Percentiles rank a stretch among this genome's conserved stretches.
These are phyloP conservation scores for Chaenogobius annularis DNA, from an alignment of 2,113 vertebrate genomes.

Conservation along the genomic window DNA sequence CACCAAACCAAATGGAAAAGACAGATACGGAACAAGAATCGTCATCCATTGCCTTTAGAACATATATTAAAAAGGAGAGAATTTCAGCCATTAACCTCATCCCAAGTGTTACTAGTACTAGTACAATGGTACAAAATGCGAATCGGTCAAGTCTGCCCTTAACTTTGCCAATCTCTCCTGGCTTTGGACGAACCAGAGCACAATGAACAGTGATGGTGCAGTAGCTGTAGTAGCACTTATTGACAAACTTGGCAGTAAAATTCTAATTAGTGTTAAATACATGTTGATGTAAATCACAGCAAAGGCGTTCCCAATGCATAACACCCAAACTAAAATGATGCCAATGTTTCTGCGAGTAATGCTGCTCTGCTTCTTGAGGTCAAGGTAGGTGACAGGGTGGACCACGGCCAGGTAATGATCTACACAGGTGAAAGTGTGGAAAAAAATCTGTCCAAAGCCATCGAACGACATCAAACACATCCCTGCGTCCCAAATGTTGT, in stretches of 20 bases:
- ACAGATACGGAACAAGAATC: fast-evolving
- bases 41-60: fast-evolving
- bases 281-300: fast-evolving
- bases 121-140: constrained; percentile 29
- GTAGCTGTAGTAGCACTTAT: not conserved
- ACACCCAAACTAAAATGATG: constrained; percentile 17
- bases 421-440: constrained; percentile 10
- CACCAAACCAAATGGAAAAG: fast-evolving
- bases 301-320: fast-evolving
- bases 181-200: constrained; percentile 18
- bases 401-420: constrained; percentile 1
- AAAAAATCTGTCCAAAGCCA: not conserved
- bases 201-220: constrained; percentile 27
- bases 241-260: not conserved
- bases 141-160: not conserved
- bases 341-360: constrained; percentile 5
- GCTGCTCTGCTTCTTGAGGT: not conserved
- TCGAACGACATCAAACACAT: not conserved
- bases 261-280: fast-evolving
- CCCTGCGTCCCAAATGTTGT: not conserved
- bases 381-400: not conserved
- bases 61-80: fast-evolving
- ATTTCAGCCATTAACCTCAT: not conserved
- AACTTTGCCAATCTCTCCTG: not conserved
- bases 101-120: constrained; percentile 15